These are phyloP conservation scores for Pterostichus niger DNA, from an alignment of 2,888 invertebrate species.

Conservation along the genomic window DNA sequence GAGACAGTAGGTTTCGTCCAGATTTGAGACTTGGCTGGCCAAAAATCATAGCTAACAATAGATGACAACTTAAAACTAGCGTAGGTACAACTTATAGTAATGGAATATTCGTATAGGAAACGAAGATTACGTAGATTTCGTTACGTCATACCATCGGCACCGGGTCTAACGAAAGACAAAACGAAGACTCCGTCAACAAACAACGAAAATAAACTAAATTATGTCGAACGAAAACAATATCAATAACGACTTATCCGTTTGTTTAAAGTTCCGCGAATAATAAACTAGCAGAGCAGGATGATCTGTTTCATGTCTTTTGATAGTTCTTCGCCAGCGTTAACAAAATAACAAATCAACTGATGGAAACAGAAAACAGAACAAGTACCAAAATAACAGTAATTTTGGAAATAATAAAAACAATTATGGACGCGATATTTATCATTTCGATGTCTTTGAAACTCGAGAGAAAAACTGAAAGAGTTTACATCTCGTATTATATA, in stretches of 20 bases:
- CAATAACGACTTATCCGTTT: no score
- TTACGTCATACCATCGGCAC: constrained; percentile 38
- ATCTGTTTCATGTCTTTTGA: constrained; percentile 1
- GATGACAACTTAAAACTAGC: constrained; percentile 28
- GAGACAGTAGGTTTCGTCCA: background rate
- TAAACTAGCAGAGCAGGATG: background rate
- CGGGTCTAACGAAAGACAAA: constrained; percentile 24
- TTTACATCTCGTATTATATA: background rate
- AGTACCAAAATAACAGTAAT: constrained; percentile 1
- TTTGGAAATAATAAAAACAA: constrained; percentile 1
- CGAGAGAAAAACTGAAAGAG: background rate
- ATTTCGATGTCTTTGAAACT: constrained; percentile 27
- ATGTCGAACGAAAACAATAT: background rate
- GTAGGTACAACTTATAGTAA: constrained; percentile 43
- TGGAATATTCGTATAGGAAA: constrained; percentile 46
- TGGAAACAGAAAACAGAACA: background rate
- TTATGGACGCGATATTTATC: constrained; percentile 20
- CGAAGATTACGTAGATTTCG: constrained; percentile 19
- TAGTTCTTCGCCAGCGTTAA: background rate
- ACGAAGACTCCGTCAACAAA: no score
- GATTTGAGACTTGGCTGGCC: background rate
- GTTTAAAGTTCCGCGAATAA: background rate
- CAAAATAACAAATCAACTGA: background rate
- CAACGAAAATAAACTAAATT: background rate
- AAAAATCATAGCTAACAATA: constrained; percentile 44